Conservation (phyloP, 2,888 invertebrate species). For the Neuroscelio doddi region DNA sequence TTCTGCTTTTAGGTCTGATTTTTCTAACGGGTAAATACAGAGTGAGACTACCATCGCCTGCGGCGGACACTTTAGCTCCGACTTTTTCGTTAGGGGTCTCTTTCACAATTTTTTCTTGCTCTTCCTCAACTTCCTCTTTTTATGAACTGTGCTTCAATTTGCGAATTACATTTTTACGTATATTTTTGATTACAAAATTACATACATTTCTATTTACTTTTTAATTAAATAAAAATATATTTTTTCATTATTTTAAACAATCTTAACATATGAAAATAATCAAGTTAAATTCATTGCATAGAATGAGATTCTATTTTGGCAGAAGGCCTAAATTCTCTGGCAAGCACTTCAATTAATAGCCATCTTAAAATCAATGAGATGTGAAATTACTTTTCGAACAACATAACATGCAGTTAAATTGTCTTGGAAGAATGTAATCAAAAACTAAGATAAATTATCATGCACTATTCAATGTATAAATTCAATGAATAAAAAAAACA, state of each 20-base stretch:
- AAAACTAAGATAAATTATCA: no score
- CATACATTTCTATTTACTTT: no score
- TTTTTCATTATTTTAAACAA: no score
- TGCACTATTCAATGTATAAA: no score
- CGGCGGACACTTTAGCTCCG: conserved; percentile 39
- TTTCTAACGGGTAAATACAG: conserved; percentile 42
- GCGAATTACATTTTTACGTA: conserved; percentile 8
- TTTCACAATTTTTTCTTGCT: conserved; percentile 33
- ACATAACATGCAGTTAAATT: no score
- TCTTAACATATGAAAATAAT: no score
- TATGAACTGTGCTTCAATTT: conserved; percentile 33
- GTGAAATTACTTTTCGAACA: conserved; percentile 49
- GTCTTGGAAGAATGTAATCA: no score
- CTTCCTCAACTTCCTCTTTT: conserved; percentile 26
- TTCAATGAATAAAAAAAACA: no score
- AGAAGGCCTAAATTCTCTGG: conserved; percentile 40
- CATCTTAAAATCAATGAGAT: conserved; percentile 55
- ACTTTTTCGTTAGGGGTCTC: conserved; percentile 29
- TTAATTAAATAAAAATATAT: no score
- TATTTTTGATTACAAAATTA: no score
- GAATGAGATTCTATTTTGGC: conserved; percentile 42
- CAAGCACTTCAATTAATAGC: conserved; percentile 52
- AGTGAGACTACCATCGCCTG: conserved; percentile 32
- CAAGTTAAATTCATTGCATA: conserved; percentile 19
- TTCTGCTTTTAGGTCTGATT: conserved; percentile 51